These are phyloP conservation scores for Cantharis flavilabris DNA, from an alignment of 2,888 invertebrate genomes.

Conservation along the genomic window DNA sequence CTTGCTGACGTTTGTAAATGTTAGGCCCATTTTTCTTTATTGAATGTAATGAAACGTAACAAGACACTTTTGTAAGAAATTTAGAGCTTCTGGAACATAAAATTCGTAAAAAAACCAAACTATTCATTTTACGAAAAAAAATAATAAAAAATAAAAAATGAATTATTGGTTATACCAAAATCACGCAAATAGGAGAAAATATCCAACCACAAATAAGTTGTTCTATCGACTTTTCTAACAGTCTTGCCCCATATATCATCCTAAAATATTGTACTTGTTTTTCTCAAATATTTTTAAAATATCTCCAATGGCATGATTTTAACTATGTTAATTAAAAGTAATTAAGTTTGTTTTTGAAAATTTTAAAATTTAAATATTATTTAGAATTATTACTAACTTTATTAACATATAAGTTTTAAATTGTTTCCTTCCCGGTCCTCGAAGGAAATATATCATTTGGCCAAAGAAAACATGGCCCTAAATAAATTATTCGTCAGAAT, in stretches of 20 bases:
- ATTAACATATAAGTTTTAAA: not conserved
- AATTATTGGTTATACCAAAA: not conserved
- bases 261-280: not conserved
- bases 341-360: too few species aligned
- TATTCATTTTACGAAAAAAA: not conserved
- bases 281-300: too few species aligned
- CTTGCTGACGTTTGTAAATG: not conserved
- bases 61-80: not conserved
- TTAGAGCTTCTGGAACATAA: not conserved
- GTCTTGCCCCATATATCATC: not conserved
- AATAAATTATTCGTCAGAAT: not conserved
- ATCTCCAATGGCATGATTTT: too few species aligned
- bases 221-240: not conserved
- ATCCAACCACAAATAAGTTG: not conserved
- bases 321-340: too few species aligned
- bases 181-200: not conserved
- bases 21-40: not conserved
- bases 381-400: too few species aligned
- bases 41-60: not conserved
- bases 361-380: too few species aligned
- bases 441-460: not conserved
- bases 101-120: not conserved
- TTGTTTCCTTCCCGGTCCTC: not conserved
- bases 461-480: not conserved
- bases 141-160: not conserved